Evolutionary conservation across 2,888 invertebrate genomes (phyloP).

Genomic region (Protonemura montana): DNA sequence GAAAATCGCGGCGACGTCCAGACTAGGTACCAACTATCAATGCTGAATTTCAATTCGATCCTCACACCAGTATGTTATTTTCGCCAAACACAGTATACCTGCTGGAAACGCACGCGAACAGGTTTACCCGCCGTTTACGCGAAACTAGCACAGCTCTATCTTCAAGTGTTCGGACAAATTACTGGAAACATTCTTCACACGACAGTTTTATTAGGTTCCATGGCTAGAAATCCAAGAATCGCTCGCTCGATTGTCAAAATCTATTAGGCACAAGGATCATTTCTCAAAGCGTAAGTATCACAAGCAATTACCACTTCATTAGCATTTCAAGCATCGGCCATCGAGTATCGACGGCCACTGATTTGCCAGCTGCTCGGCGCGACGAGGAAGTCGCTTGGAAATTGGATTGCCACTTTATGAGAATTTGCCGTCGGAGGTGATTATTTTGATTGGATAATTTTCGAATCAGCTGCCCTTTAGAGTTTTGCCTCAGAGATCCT

Average conservation of each 20-base stretch:
- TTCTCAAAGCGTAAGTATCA: neutral
- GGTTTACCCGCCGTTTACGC: neutral
- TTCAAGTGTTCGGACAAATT: neutral
- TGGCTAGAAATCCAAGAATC: neutral
- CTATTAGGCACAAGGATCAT: constrained; percentile 1
- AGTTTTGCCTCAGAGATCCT: neutral
- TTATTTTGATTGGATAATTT: too few species aligned
- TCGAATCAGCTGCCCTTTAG: neutral
- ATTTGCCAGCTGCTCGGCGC: neutral
- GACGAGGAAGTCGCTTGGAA: neutral
- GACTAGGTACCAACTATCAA: neutral
- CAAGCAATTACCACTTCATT: neutral
- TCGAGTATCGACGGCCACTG: neutral
- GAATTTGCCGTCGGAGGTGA: too few species aligned
- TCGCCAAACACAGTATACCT: neutral
- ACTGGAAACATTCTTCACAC: neutral
- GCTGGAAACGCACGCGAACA: neutral
- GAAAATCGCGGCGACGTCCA: neutral
- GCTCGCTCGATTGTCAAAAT: neutral
- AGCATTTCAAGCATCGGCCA: neutral
- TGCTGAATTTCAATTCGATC: neutral
- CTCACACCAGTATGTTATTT: neutral
- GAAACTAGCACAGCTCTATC: neutral
- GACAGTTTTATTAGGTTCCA: neutral
- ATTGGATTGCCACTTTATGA: neutral